Percentiles rank a stretch among this genome's conserved stretches.
Evolutionary conservation across 2,888 invertebrate species (phyloP).

Genomic region (Neoitamus cyanurus): DNA sequence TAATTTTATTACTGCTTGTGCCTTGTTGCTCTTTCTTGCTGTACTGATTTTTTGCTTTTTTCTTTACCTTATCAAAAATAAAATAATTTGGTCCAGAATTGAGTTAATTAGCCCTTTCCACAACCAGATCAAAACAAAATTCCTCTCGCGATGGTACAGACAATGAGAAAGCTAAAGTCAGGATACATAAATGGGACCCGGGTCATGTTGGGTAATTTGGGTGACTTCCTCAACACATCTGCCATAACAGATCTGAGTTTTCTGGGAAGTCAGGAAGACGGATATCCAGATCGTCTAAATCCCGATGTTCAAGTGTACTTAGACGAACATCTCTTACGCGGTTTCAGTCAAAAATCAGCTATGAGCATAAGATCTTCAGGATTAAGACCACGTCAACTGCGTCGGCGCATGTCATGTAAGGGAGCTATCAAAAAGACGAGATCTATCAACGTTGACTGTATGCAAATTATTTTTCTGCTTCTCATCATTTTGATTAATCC

Average conservation of each 20-base stretch:
- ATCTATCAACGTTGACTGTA: slow-evolving; percentile 91
- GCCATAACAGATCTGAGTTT: slow-evolving; percentile 98
- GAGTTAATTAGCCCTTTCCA: slow-evolving; percentile 15
- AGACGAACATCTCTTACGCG: slow-evolving; percentile 85
- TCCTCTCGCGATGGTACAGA: slow-evolving; percentile 94
- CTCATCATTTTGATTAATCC: neutral
- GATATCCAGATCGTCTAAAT: slow-evolving; percentile 86
- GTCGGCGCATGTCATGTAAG: slow-evolving; percentile 85
- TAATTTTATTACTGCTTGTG: neutral
- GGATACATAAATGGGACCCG: slow-evolving; percentile 99
- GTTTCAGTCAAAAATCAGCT: slow-evolving; percentile 79
- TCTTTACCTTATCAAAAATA: neutral
- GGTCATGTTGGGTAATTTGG: slow-evolving; percentile 93
- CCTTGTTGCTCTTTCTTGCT: slow-evolving; percentile 14
- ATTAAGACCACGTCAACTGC: slow-evolving; percentile 70
- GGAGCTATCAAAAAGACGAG: slow-evolving; percentile 95
- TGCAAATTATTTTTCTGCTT: slow-evolving; percentile 64
- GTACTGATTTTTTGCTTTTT: slow-evolving; percentile 10
- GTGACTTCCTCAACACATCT: slow-evolving; percentile 96
- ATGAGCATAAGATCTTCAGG: slow-evolving; percentile 70
- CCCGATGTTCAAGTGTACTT: slow-evolving; percentile 87
- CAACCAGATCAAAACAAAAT: slow-evolving; percentile 87
- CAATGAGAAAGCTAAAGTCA: slow-evolving; percentile 97
- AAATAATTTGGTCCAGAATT: neutral
- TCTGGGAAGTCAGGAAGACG: slow-evolving; percentile 91